A percentile compares a stretch with the other conserved stretches of the same genome.
These are phyloP conservation scores for Boleophthalmus pectinirostris DNA, from an alignment of 2,113 vertebrate species.

Conservation along the genomic window DNA sequence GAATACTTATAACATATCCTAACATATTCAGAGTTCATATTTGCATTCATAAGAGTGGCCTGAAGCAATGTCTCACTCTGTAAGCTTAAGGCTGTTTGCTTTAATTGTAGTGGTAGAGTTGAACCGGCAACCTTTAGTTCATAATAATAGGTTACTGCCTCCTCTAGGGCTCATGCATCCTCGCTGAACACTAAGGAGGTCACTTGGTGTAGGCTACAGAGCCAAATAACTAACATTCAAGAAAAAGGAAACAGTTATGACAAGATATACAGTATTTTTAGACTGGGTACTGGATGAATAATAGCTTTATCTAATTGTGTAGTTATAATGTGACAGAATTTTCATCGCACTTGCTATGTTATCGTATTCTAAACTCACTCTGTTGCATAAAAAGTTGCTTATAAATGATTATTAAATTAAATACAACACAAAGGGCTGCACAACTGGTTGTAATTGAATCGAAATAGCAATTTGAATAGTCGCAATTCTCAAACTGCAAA, in stretches of 20 bases:
- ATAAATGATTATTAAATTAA: too few species aligned
- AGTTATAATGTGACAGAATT: too few species aligned
- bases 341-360: too few species aligned
- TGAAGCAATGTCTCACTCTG: not conserved
- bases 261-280: not conserved
- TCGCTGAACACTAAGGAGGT: slow-evolving; percentile 57
- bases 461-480: too few species aligned
- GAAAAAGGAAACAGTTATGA: not conserved
- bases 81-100: slow-evolving; percentile 5
- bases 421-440: too few species aligned
- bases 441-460: too few species aligned
- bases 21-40: slow-evolving; percentile 9
- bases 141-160: slow-evolving; percentile 44
- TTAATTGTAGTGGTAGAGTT: slow-evolving; percentile 47
- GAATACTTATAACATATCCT: slow-evolving; percentile 4
- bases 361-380: too few species aligned
- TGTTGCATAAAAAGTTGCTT: too few species aligned
- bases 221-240: slow-evolving; percentile 51
- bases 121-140: slow-evolving; percentile 54
- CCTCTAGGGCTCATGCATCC: slow-evolving; percentile 59
- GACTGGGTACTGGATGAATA: too few species aligned
- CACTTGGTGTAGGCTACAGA: slow-evolving; percentile 49
- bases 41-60: not conserved
- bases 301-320: too few species aligned
- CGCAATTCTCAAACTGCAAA: too few species aligned